Conservation (phyloP, 2,888 invertebrate genomes). For the Eupithecia abbreviata region DNA sequence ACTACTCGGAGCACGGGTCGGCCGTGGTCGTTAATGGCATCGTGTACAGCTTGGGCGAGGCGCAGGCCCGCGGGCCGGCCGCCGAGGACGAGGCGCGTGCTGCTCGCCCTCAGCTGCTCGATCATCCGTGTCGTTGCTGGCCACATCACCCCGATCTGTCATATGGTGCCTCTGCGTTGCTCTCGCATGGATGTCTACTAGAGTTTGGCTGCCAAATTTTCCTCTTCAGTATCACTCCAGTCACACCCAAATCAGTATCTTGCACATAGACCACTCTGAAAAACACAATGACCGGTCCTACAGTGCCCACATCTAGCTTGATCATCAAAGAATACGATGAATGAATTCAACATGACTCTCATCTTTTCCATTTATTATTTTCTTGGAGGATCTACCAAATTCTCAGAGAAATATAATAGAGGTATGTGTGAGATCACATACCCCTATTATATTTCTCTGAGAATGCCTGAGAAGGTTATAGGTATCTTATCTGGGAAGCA, state of each 20-base stretch:
- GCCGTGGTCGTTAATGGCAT: not conserved
- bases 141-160: not conserved
- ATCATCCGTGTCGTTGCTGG: not conserved
- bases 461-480: no score
- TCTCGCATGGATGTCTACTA: not conserved
- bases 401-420: no score
- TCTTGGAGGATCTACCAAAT: no score
- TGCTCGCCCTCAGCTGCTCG: no score
- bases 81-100: not conserved
- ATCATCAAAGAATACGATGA: no score
- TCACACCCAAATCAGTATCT: not conserved
- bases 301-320: not conserved
- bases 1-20: not conserved
- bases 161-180: not conserved
- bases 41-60: not conserved
- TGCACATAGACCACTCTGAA: not conserved
- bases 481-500: no score
- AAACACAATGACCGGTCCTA: not conserved
- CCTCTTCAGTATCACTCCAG: not conserved
- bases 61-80: not conserved
- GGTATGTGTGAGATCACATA: no score
- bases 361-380: no score
- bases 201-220: not conserved
- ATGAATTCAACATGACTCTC: no score
- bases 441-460: no score